phyloP scores from a whole-genome alignment of 2,888 invertebrate species.

The Euclidia mi region DNA sequence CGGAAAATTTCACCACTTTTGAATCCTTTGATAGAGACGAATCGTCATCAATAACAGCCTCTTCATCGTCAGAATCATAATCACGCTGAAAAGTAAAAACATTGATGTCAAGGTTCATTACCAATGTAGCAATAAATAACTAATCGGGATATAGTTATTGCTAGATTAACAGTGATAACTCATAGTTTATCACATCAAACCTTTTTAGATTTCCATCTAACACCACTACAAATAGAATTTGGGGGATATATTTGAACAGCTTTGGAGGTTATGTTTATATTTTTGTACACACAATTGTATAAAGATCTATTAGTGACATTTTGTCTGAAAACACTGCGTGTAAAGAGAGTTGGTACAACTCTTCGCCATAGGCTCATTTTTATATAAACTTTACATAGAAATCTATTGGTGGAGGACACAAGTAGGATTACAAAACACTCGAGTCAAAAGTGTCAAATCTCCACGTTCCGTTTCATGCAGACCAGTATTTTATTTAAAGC shows the following conservation, averaged over 20 bases:
- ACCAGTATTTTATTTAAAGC: no score
- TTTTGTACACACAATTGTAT: conserved; percentile 52
- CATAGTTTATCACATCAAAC: conserved; percentile 47
- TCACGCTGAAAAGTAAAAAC: conserved; percentile 80
- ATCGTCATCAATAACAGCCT: conserved; percentile 80
- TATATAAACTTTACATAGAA: background rate
- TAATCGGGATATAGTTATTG: no score
- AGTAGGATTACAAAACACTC: conserved; percentile 35
- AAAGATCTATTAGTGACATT: conserved; percentile 41
- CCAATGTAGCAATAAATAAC: no score
- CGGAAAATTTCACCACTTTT: conserved; percentile 91
- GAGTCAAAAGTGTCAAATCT: no score
- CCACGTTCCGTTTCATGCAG: conserved; percentile 16
- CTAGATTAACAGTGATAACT: no score
- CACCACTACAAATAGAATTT: conserved; percentile 47
- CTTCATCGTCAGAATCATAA: conserved; percentile 88
- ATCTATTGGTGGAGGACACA: background rate
- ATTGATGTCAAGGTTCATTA: no score
- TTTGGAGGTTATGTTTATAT: conserved; percentile 68
- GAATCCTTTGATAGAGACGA: conserved; percentile 90
- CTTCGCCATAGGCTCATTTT: conserved; percentile 63
- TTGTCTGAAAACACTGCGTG: conserved; percentile 39
- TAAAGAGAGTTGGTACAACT: conserved; percentile 35
- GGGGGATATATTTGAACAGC: conserved; percentile 34
- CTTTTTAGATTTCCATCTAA: conserved; percentile 80